These are phyloP conservation scores for Netta rufina DNA, from an alignment of 2,797 vertebrate genomes.

Conservation along the genomic window DNA sequence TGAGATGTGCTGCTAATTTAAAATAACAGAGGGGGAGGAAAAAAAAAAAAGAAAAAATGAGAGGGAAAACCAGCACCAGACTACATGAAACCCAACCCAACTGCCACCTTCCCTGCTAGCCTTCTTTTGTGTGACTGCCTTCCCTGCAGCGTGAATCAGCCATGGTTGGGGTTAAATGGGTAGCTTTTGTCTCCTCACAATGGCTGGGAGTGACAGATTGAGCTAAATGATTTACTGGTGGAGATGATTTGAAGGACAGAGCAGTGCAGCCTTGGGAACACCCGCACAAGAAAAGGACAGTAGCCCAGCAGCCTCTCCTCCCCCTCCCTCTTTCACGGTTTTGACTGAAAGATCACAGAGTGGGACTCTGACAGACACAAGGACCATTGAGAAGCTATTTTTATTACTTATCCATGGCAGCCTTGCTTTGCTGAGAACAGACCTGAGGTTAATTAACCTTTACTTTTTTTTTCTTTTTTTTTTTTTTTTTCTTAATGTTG, in stretches of 20 bases:
- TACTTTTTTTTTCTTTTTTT: not conserved
- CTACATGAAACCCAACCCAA: constrained; percentile 64
- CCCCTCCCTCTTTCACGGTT: constrained; percentile 8
- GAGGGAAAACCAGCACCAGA: constrained; percentile 39
- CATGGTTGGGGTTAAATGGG: constrained; percentile 77
- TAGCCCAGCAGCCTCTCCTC: constrained; percentile 50
- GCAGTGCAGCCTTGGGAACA: constrained; percentile 68
- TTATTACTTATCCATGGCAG: constrained; percentile 64
- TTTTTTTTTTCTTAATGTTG: not conserved
- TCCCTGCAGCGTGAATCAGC: constrained; percentile 69
- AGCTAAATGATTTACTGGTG: constrained; percentile 76
- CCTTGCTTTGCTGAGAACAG: constrained; percentile 54
- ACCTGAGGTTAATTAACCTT: constrained; percentile 66
- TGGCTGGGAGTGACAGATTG: constrained; percentile 66
- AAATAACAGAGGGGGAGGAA: constrained; percentile 21
- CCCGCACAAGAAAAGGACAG: constrained; percentile 48
- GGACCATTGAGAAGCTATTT: constrained; percentile 63
- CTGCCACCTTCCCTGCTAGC: constrained; percentile 50
- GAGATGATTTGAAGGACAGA: constrained; percentile 74
- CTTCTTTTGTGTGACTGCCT: constrained; percentile 63
- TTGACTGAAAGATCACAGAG: constrained; percentile 71
- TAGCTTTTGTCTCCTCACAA: constrained; percentile 75
- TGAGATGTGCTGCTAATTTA: constrained; percentile 56
- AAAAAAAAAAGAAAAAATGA: not conserved
- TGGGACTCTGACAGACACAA: constrained; percentile 53